Evolutionary conservation across 2,797 vertebrate genomes (phyloP), one percentile per base, ranked within the genome.

Genomic region (Monodelphis domestica): DNA sequence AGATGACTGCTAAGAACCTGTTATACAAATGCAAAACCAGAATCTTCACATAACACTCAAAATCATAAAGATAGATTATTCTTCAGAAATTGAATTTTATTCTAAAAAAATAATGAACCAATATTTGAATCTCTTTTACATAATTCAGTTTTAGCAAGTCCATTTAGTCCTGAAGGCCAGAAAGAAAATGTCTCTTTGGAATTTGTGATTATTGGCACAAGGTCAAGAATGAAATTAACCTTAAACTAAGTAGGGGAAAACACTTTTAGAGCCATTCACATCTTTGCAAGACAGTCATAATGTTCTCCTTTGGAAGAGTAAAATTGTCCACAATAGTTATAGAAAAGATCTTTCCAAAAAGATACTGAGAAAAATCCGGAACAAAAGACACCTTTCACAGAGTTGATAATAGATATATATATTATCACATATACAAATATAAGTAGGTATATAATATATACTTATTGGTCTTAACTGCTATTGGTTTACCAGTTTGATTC

Each of bases 111-210:
- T 15, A 26, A 33, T 59, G 51, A 54, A 11, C n/a, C n/a, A 10
- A 70, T 91, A n/a, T 92, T 53, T 94, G 70, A 89, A 89, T 57
- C 56, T 70, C 29, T 90, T 92, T 90, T 90, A 7, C 45, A 52
- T 90, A 30, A 55, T 87, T 89, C 51, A 84, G 2, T 45, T 28
- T 63, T 54, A 17, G 54, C 89, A 3, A 89, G 5, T 33, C 3
- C 17, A 29, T 24, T 21, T 1, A 17, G 3, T 51, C 38, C 38
- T 53, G 63, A 92, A 91, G n/a, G 54, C 0, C 15, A 90, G 45
- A 30, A 53, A 1, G 33, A 59, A 54, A 4, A 21, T 38, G 33
- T 54, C 33, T 5, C 0, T 15, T 9, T 26, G 11, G 89, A 56
- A 50, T 12, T 3, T 57, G 50, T 92, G 38, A 21, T 54, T 50